Base-by-base conservation (phyloP, 2,888 invertebrate genomes). In the Lasioglossum zephyrum region DNA sequence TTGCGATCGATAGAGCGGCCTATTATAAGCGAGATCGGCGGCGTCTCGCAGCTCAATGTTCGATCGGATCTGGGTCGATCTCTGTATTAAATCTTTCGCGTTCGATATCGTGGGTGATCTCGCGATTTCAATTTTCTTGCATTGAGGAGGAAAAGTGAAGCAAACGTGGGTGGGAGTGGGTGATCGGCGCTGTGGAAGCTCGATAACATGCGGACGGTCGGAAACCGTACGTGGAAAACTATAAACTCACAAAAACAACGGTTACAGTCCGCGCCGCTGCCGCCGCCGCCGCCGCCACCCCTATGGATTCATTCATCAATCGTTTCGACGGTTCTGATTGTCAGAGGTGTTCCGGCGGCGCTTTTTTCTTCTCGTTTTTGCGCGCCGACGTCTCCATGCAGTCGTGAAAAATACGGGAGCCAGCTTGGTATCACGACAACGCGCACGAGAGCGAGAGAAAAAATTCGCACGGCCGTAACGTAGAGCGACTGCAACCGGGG, bases 241-340 rank as follows among this genome's bases (percentile, higher is more conserved):
- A 78, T 82, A 82, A 79, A 85, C 82, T 75, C 63, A 60, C 11
- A 74, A 79, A 87, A 88, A 85, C 81, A 87, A 86, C 60, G 57
- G 57, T 60, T 4, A 44, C 66, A 31, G 36, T 41, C 36, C 73
- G 22, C 53, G 13, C 72, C 13, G 66, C n/a, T 70, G 22, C 72
- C 26, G 60, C 26, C 73, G 74, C 82, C 80, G 18, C 0, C 1
- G 31, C 31, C 73, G 60, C 31, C 73, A 75, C 83, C 81, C 75
- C 73, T 74, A 79, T 79, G 84, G 87, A 85, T 90, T 90, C 87
- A 89, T 90, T 89, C 89, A 85, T 90, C 91, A 89, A 91, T 90
- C 91, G 90, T 82, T 84, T 74, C 79, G 90, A 86, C 87, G 84
- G 77, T 82, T 77, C 81, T 81, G 84, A 91, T 90, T 89, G 88